These are phyloP conservation scores for Nylanderia fulva DNA, from an alignment of 1,140 invertebrate species.

Conservation along the genomic window DNA sequence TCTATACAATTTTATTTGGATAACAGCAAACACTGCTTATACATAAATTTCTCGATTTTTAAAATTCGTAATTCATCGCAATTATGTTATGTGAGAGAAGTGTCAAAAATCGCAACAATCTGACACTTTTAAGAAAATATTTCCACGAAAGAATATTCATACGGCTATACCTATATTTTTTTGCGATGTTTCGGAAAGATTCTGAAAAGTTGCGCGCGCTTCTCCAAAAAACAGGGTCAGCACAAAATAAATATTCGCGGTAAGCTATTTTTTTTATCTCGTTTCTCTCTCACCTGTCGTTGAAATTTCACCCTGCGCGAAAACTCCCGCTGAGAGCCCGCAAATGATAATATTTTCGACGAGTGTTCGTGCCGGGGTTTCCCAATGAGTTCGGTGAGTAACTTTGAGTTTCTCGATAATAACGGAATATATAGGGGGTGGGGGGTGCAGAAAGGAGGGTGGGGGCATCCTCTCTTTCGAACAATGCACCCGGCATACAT, in stretches of 20 bases:
- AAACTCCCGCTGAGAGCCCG: conserved; percentile 24
- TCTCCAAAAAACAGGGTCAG: conserved; percentile 4
- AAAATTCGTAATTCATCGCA: too few species aligned
- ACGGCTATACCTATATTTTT: conserved; percentile 31
- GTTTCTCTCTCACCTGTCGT: conserved; percentile 40
- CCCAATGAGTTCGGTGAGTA: conserved; percentile 52
- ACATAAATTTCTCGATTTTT: too few species aligned
- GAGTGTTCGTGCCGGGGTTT: conserved; percentile 33
- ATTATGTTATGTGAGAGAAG: too few species aligned
- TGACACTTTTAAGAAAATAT: background rate
- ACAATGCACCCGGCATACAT: conserved; percentile 57
- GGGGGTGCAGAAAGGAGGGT: background rate
- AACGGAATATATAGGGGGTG: conserved; percentile 59
- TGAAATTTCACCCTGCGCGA: conserved; percentile 50
- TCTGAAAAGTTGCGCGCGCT: conserved; percentile 12
- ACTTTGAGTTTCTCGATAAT: conserved; percentile 56
- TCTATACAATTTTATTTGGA: too few species aligned
- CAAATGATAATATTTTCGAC: conserved; percentile 59
- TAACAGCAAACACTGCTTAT: too few species aligned
- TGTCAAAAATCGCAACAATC: background rate
- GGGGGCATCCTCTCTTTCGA: conserved; percentile 7
- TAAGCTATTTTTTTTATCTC: conserved; percentile 40
- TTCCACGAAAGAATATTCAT: conserved; percentile 25
- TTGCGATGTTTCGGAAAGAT: conserved; percentile 29
- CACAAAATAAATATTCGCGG: conserved; percentile 47